Percentiles rank a stretch among this genome's conserved stretches.
These are phyloP conservation scores for Streptopelia turtur DNA, from an alignment of 2,797 vertebrate genomes.

Conservation along the genomic window DNA sequence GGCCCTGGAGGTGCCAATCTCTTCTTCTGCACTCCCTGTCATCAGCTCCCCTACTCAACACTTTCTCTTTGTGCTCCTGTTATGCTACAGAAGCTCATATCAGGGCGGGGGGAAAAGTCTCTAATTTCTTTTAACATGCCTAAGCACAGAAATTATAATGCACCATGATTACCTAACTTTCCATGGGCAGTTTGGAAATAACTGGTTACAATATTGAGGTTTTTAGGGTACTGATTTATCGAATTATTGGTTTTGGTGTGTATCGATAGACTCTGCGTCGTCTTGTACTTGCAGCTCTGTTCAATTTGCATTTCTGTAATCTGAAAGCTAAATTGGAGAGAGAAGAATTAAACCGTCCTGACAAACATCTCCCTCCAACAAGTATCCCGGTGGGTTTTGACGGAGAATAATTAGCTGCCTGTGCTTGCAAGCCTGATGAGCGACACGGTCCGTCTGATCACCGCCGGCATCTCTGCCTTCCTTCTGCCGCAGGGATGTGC, in stretches of 20 bases:
- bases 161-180: background rate
- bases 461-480: slow-evolving; percentile 22
- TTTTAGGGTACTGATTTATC: background rate
- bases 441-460: slow-evolving; percentile 31
- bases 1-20: rapidly evolving
- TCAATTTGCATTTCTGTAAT: slow-evolving; percentile 64
- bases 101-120: background rate
- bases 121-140: background rate
- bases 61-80: background rate
- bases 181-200: background rate
- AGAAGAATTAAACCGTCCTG: slow-evolving; percentile 52
- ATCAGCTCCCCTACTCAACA: background rate
- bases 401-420: slow-evolving; percentile 65
- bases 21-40: background rate
- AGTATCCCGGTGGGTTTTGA: slow-evolving; percentile 58
- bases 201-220: background rate
- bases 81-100: background rate
- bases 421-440: slow-evolving; percentile 58
- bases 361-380: slow-evolving; percentile 52
- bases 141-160: background rate
- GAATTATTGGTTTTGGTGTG: slow-evolving; percentile 45
- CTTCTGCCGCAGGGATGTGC: background rate
- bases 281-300: slow-evolving; percentile 57
- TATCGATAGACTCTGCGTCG: slow-evolving; percentile 39
- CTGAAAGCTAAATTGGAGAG: slow-evolving; percentile 52